Base-by-base conservation (phyloP, 2,797 vertebrate genomes). In the Gambusia yucatana region DNA sequence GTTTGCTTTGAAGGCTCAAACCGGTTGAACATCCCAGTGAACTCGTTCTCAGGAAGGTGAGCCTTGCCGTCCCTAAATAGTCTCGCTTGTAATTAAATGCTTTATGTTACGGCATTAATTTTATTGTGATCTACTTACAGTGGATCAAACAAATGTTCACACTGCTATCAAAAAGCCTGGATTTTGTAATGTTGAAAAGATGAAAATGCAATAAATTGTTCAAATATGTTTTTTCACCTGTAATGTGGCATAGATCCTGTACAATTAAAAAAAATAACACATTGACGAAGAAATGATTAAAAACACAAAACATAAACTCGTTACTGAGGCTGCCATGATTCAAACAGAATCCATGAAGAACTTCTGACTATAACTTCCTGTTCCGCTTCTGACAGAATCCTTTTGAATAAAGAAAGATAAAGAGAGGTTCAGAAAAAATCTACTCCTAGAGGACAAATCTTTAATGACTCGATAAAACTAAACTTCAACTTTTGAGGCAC, bases 21-120 rank as follows among this genome's bases (percentile, higher is more conserved):
- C 90, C 91, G 74, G 76, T 86, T 98, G 88, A 96, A 93, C 85
- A 97, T 98, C 92, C 98, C 98, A 6, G 96, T 96, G 55, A 97
- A 97, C 86, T 82, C 87, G 3, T 91, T 97, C 44, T 97, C 97
- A 85, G 97, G 97, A 57, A 98, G 97, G 98, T 98, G 92, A 92
- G 93, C 81, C 25, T 3, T 47, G 6, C 65, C 6, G 13, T 4
- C 1, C 20, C 9, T 2, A 2, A 74, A 46, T 13, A n/a, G 52
- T 14, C 22, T 7, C 25, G 25, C 9, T 67, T 1, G 1, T 76
- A 7, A 71, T 44, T 1, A 30, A 67, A 9, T 10, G 6, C 3
- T 44, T 67, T 30, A 74, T 20, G 4, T 57, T 46, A 33, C 5
- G 11, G 25, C 44, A 41, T 67, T 3, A 17, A 30, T 41, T 57